Conservation (phyloP, 2,797 vertebrate species). For the Carduelis carduelis region DNA sequence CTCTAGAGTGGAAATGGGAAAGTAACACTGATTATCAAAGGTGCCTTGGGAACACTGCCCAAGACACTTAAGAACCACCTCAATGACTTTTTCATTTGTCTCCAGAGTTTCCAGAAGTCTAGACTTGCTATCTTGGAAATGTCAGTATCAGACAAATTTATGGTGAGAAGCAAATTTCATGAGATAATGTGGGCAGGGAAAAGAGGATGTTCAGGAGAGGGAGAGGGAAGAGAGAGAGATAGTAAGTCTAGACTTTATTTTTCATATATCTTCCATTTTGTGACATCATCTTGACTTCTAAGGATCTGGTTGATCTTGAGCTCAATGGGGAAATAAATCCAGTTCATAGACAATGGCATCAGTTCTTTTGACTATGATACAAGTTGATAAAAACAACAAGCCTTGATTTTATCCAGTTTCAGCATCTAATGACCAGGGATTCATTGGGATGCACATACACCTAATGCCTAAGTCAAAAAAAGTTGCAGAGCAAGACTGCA, state of each 20-base stretch:
- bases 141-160: conserved; percentile 69
- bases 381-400: background rate
- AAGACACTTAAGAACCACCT: conserved; percentile 45
- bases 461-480: background rate
- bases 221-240: background rate
- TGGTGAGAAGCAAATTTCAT: conserved; percentile 59
- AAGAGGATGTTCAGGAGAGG: background rate
- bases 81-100: conserved; percentile 45
- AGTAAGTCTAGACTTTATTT: conserved; percentile 40
- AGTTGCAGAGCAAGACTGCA: background rate
- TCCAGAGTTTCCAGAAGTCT: conserved; percentile 61
- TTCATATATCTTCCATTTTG: conserved; percentile 34
- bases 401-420: background rate
- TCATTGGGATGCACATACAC: accelerated
- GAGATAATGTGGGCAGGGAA: conserved; percentile 20
- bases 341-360: background rate
- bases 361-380: background rate
- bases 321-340: conserved; percentile 4
- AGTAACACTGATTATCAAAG: background rate
- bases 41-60: conserved; percentile 37
- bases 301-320: conserved; percentile 30
- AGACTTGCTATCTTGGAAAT: conserved; percentile 64
- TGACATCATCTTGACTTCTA: conserved; percentile 16
- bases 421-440: background rate
- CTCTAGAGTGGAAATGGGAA: background rate